These are phyloP conservation scores for Rhinoptilus africanus DNA, from an alignment of 2,113 vertebrate species.

Conservation along the genomic window DNA sequence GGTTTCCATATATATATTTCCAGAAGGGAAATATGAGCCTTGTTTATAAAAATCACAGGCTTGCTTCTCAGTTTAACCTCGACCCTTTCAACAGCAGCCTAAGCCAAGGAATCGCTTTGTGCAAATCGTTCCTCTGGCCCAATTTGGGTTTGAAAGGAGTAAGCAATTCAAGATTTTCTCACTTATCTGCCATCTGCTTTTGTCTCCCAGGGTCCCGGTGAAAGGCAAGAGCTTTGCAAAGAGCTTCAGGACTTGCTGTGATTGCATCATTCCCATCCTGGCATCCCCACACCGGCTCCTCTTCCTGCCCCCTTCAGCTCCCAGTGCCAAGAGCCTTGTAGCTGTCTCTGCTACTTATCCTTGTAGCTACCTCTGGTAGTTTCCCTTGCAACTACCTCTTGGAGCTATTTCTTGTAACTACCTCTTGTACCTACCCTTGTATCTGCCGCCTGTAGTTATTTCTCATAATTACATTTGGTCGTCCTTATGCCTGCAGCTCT, in stretches of 20 bases:
- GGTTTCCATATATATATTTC: constrained; percentile 39
- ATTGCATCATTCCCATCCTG: not conserved
- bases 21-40: constrained; percentile 46
- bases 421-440: not conserved
- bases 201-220: not conserved
- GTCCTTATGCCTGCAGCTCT: not conserved
- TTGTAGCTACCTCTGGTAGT: not conserved
- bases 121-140: constrained; percentile 13
- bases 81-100: constrained; percentile 36
- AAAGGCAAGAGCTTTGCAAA: not conserved
- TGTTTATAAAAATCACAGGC: constrained; percentile 70
- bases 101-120: not conserved
- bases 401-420: not conserved
- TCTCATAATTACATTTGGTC: not conserved
- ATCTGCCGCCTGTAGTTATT: not conserved
- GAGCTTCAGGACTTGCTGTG: not conserved
- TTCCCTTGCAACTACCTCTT: not conserved
- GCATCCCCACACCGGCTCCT: not conserved
- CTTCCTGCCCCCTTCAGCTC: not conserved
- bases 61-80: constrained; percentile 48
- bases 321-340: not conserved
- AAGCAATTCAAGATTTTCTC: constrained; percentile 35
- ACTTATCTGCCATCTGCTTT: constrained; percentile 3
- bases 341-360: not conserved
- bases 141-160: not conserved